Evolutionary conservation across 1,140 invertebrate genomes (phyloP), one percentile per base, ranked within the genome.

Genomic region (Maniola jurtina): DNA sequence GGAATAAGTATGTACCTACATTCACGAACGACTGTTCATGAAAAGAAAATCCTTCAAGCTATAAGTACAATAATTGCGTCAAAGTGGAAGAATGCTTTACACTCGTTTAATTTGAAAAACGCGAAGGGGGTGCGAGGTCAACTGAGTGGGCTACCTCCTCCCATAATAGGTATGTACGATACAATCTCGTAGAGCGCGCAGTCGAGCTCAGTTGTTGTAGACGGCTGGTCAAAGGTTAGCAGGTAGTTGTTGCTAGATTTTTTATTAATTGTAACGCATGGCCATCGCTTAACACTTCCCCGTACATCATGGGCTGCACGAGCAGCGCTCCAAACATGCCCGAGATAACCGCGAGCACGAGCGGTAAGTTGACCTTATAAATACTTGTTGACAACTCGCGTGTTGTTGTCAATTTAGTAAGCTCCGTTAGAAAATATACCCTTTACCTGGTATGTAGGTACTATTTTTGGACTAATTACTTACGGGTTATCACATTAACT

Each of bases 51-150:
- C 64, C 63, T 70, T 74, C 67, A 66, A 67, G 64, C 57, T 67
- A 65, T 68, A 68, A 60, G 61, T 73, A 77, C 70, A 77, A 72
- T 77, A 80, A 75, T 77, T 80, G 76, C 82, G 80, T 83, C 81
- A 84, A 80, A 71, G 80, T 83, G 77, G 72, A 83, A 77, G 84
- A 89, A 87, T 87, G 81, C 81, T 84, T 78, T 84, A 81, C 76
- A 84, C 81, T 78, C 73, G 77, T 84, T 90, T 88, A 84, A 86
- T 90, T 89, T 81, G 83, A 88, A 89, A 89, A 90, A 89, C 84
- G 86, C 84, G 82, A 88, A 81, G 87, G 86, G 86, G 88, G 84
- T 85, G 86, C 86, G 86, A 89, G 86, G 85, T 90, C 88, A 83
- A 78, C 75, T 79, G 78, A 84, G 83, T 81, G 82, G 78, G 80